phyloP scores from a whole-genome alignment of 2,888 invertebrate genomes.

The Gibbula magus region DNA sequence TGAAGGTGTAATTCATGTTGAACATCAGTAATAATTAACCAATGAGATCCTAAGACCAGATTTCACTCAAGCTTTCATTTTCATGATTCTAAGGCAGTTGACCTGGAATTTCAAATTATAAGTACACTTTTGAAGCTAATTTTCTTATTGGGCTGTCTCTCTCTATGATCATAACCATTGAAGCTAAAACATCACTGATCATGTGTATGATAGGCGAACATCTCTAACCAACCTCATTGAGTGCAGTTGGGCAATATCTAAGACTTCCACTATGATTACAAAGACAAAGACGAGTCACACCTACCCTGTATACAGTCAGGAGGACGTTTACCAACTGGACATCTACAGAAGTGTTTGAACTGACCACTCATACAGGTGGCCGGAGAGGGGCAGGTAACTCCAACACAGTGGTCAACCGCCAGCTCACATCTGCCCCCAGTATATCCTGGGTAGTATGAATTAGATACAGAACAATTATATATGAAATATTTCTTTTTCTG shows the following conservation, averaged over 20 bases:
- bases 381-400: conserved; percentile 46
- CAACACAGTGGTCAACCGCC: conserved; percentile 44
- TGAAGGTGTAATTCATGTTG: too few relatives aligned
- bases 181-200: background rate
- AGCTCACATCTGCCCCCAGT: conserved; percentile 43
- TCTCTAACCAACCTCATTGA: too few relatives aligned
- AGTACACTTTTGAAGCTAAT: background rate
- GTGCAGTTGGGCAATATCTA: background rate
- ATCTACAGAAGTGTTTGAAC: conserved; percentile 45
- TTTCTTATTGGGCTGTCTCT: too few relatives aligned
- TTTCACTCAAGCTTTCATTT: background rate
- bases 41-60: background rate
- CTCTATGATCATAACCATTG: background rate
- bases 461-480: too few relatives aligned
- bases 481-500: too few relatives aligned
- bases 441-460: background rate
- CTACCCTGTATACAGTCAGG: background rate
- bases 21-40: background rate
- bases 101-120: background rate
- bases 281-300: background rate
- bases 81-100: background rate
- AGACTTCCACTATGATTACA: background rate
- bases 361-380: conserved; percentile 41
- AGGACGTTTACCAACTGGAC: conserved; percentile 42
- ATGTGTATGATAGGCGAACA: too few relatives aligned